phyloP scores from a whole-genome alignment of 2,797 vertebrate genomes.

The Megaceryle alcyon region DNA sequence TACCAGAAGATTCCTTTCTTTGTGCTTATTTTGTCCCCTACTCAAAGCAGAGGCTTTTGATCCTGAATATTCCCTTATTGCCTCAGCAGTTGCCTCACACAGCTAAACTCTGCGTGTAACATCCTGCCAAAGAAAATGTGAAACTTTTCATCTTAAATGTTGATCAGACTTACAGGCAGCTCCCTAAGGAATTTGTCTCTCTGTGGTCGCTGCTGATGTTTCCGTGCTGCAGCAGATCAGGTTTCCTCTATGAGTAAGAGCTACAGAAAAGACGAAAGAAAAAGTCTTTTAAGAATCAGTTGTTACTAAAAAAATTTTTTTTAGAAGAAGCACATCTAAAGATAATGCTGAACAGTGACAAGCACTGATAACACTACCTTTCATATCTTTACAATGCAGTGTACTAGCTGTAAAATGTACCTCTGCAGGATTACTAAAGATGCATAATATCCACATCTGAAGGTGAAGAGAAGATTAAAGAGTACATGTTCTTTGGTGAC shows the following conservation, averaged over 20 bases:
- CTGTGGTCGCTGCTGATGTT: background rate
- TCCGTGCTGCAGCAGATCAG: constrained; percentile 30
- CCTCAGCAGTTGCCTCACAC: constrained; percentile 6
- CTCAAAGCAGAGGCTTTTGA: background rate
- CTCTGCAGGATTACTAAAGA: background rate
- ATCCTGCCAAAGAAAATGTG: constrained; percentile 53
- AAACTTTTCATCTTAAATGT: constrained; percentile 54
- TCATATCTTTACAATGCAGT: background rate
- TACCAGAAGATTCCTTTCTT: background rate
- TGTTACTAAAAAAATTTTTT: background rate
- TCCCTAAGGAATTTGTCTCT: constrained; percentile 56
- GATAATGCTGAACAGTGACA: background rate
- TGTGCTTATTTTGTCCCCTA: background rate
- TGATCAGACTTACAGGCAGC: constrained; percentile 55
- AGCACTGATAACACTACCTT: background rate
- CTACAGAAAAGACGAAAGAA: constrained; percentile 16
- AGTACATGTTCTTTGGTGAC: background rate
- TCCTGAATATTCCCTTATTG: constrained; percentile 31
- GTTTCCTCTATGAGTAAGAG: constrained; percentile 36
- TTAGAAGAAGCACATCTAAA: background rate
- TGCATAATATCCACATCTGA: background rate
- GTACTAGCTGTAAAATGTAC: background rate
- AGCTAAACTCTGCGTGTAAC: constrained; percentile 1
- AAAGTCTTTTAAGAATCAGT: background rate
- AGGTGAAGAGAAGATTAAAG: background rate